phyloP scores from a whole-genome alignment of 2,797 vertebrate species.

The Protosalanx chinensis region DNA sequence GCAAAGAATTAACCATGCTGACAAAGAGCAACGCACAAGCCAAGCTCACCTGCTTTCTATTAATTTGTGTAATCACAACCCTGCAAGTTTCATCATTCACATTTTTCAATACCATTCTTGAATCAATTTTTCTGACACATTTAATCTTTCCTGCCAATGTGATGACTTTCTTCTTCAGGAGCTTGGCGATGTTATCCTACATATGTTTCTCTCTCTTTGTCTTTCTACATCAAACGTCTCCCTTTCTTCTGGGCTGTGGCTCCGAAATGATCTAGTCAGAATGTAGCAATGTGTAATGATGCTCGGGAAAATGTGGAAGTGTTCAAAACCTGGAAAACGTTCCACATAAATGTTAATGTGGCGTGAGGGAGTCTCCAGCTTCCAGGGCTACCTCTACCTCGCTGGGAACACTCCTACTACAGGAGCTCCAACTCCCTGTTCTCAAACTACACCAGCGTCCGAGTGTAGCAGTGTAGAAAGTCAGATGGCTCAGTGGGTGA shows the following conservation, averaged over 20 bases:
- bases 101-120: constrained; percentile 53
- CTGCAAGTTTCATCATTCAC: constrained; percentile 61
- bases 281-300: constrained; percentile 30
- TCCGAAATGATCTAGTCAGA: constrained; percentile 42
- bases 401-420: constrained; percentile 49
- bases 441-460: neutral
- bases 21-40: constrained; percentile 42
- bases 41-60: constrained; percentile 67
- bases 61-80: constrained; percentile 61
- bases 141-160: constrained; percentile 51
- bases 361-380: constrained; percentile 45
- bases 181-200: constrained; percentile 56
- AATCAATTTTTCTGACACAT: constrained; percentile 59
- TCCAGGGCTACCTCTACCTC: constrained; percentile 51
- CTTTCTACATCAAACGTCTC: neutral
- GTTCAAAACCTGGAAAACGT: constrained; percentile 43
- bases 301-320: constrained; percentile 34
- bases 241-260: constrained; percentile 39
- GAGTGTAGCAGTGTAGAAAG: too few relatives aligned
- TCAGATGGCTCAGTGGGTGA: too few relatives aligned
- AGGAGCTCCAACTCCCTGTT: constrained; percentile 18
- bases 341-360: constrained; percentile 57
- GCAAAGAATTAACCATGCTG: constrained; percentile 42
- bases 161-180: constrained; percentile 46
- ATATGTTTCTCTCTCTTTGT: constrained; percentile 57